Evolutionary conservation across 2,113 vertebrate genomes (phyloP).

Genomic region (Tyrannus savana): DNA sequence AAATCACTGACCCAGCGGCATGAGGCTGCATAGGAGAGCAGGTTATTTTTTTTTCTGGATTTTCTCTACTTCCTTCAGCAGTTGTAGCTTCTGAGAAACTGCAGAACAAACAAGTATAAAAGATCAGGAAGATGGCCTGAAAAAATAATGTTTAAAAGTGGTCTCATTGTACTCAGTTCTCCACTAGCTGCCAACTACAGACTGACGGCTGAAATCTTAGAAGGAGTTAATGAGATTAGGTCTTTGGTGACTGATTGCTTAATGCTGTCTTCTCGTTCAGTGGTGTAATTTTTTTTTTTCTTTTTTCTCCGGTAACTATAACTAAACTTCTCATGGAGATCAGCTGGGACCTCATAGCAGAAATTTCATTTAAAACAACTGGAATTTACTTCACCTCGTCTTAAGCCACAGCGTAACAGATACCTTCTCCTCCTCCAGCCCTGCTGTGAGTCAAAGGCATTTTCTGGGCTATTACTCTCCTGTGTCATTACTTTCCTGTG

Average conservation of each 20-base stretch:
- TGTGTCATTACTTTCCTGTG: background rate
- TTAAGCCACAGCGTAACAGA: background rate
- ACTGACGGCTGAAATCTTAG: conserved; percentile 1
- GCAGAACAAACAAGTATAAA: conserved; percentile 59
- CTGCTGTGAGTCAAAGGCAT: conserved; percentile 7
- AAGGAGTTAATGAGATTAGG: conserved; percentile 40
- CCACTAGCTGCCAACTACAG: background rate
- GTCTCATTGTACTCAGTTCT: conserved; percentile 18
- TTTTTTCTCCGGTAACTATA: background rate
- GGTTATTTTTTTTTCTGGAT: background rate
- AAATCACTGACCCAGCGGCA: conserved; percentile 63
- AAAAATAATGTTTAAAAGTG: conserved; percentile 50
- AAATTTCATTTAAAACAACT: conserved; percentile 8
- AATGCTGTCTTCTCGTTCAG: background rate
- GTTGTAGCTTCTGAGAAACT: conserved; percentile 55
- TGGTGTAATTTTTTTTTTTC: background rate
- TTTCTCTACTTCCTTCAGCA: conserved; percentile 60
- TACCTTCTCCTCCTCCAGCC: background rate
- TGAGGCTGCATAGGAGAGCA: conserved; percentile 48
- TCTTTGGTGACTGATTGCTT: background rate
- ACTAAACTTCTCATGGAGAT: background rate
- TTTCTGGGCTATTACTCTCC: background rate
- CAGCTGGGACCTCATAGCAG: background rate
- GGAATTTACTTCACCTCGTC: background rate
- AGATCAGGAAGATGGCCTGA: conserved; percentile 48